These are phyloP conservation scores for Acronicta psi DNA, from an alignment of 2,888 invertebrate genomes.

Conservation along the genomic window DNA sequence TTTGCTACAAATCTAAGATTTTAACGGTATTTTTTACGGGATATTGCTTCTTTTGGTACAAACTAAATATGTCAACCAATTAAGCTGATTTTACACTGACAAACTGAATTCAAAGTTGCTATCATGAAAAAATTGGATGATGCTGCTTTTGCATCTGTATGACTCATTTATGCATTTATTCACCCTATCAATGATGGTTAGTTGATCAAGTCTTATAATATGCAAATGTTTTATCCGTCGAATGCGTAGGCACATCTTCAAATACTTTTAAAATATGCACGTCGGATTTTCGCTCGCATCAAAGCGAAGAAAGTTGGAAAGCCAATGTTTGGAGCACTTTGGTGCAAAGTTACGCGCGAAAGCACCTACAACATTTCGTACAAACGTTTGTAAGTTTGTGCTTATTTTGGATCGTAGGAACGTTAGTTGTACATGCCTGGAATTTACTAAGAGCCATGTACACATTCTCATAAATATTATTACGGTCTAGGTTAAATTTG, in stretches of 20 bases:
- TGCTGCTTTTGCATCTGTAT: too few relatives aligned
- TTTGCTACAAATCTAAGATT: too few relatives aligned
- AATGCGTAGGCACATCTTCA: constrained; percentile 47
- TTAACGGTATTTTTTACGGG: too few relatives aligned
- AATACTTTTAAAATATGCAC: constrained; percentile 44
- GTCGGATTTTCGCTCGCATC: constrained; percentile 49
- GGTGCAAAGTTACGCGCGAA: constrained; percentile 36
- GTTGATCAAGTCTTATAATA: constrained; percentile 39
- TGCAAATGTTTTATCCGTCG: constrained; percentile 39
- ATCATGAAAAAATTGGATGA: too few relatives aligned
- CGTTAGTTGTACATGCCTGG: constrained; percentile 19
- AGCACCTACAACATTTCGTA: constrained; percentile 44
- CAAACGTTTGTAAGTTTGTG: constrained; percentile 43
- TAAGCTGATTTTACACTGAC: too few relatives aligned
- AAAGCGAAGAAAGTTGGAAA: constrained; percentile 53
- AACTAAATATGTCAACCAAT: too few relatives aligned
- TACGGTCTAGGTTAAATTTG: neutral
- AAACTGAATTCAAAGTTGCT: too few relatives aligned
- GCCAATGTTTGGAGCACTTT: constrained; percentile 44
- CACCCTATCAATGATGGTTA: constrained; percentile 27
- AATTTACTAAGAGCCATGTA: constrained; percentile 7
- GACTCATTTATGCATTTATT: constrained; percentile 22
- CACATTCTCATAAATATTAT: constrained; percentile 27
- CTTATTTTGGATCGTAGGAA: constrained; percentile 15
- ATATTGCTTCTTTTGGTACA: too few relatives aligned